A percentile compares a stretch with the other conserved stretches of the same genome.
These are phyloP conservation scores for Apus apus DNA, from an alignment of 2,113 vertebrate species.

Conservation along the genomic window DNA sequence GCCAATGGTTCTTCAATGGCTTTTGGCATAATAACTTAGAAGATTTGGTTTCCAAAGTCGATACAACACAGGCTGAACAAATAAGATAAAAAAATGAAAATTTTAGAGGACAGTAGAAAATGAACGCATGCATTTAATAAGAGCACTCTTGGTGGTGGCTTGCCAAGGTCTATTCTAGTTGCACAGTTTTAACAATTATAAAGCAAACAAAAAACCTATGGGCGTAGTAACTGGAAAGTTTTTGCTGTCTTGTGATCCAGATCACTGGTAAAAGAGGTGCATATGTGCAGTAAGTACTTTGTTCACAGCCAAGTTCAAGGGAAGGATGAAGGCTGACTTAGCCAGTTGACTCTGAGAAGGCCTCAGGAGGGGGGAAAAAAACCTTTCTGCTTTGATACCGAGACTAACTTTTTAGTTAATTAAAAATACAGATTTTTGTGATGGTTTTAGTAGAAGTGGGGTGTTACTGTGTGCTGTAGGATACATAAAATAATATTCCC, in stretches of 20 bases:
- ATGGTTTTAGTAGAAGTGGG: background rate
- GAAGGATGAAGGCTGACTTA: background rate
- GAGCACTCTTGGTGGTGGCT: background rate
- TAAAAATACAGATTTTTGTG: background rate
- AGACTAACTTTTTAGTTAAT: background rate
- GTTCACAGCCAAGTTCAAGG: background rate
- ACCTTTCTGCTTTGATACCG: background rate
- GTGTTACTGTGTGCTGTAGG: accelerated
- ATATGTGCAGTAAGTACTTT: background rate
- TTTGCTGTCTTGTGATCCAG: background rate
- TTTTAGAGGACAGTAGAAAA: background rate
- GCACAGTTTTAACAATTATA: background rate
- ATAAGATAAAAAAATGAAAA: background rate
- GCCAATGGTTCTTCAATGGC: background rate
- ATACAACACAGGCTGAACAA: background rate
- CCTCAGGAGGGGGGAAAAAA: accelerated
- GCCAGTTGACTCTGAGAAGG: background rate
- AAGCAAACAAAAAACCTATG: background rate
- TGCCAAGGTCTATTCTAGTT: background rate
- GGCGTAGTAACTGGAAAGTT: background rate
- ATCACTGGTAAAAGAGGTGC: background rate
- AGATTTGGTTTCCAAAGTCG: background rate
- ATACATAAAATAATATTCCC: background rate
- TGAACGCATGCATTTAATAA: accelerated
- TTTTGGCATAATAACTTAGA: background rate